Base-by-base conservation (phyloP, 2,888 invertebrate species). In the Omphaloscelis lunosa region DNA sequence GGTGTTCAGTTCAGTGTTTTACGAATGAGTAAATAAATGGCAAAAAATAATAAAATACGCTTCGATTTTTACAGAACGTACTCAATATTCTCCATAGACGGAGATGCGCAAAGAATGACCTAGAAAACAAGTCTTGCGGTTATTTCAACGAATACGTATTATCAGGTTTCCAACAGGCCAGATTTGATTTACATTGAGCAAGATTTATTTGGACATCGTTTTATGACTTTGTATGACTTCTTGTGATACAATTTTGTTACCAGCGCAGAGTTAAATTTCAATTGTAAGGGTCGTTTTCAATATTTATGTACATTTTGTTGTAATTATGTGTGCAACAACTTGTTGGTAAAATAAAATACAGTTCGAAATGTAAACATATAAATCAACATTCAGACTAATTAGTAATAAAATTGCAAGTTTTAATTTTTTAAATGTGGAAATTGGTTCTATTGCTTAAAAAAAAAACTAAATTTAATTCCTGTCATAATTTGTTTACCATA, bases 81-180 rank as follows among this genome's bases (percentile, higher is more conserved):
- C 9, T 23, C 51, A 67, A 34, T 67, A 34, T n/a, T 51, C 23
- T n/a, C 23, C 17, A 0, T 6, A 9, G 6, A 51, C 29, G 29
- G 2, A 51, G 2, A 29, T 48, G 29, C 15, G 15, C 15, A 67
- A 67, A 67, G 23, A 48, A 65, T 48, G 20, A 66, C 12, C 48
- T 29, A 51, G 67, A 29, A 51, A 67, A 51, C 29, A 67, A 51
- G 17, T 39, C 29, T 65, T 62, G 48, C n/a, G 29, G 56, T 71
- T 68, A 68, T 65, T 76, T 29, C 23, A n/a, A 23, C 34, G 41
- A 71, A 63, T 72, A 15, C 23, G 5, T 45, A 48, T 79, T 69
- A 61, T 77, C 48, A n/a, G 76, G 66, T 63, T 84, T 75, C 75
- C 23, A 59, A 7, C 68, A 61, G n/a, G 23, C 48, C 51, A 71